Percentiles rank a stretch among this genome's conserved stretches.
Conservation (phyloP, 2,113 vertebrate genomes). For the Picathartes gymnocephalus region DNA sequence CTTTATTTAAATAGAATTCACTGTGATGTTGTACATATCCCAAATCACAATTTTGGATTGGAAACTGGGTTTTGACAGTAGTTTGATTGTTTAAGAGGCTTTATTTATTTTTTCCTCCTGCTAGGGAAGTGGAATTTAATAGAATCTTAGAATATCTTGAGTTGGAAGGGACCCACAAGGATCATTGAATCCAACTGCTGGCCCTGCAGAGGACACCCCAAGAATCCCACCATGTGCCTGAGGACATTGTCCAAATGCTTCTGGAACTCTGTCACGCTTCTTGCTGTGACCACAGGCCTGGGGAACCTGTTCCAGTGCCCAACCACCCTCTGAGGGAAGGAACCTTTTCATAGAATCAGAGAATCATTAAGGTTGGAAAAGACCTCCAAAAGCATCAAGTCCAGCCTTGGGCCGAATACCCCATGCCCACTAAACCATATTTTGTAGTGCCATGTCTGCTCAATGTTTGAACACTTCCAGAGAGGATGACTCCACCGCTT, state of each 20-base stretch:
- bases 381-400: not conserved
- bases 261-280: not conserved
- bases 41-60: not conserved
- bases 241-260: not conserved
- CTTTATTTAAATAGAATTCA: not conserved
- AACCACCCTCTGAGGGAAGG: not conserved
- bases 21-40: not conserved
- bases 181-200: not conserved
- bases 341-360: not conserved
- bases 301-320: not conserved
- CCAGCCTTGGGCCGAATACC: not conserved
- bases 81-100: not conserved
- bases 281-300: not conserved
- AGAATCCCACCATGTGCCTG: not conserved
- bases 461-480: not conserved
- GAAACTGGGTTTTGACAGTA: not conserved
- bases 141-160: not conserved
- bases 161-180: not conserved
- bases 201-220: not conserved
- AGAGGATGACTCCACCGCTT: not conserved
- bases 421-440: rapidly evolving
- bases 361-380: not conserved
- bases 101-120: not conserved
- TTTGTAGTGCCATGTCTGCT: not conserved
- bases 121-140: not conserved